These are phyloP conservation scores for Elmis aenea DNA, from an alignment of 2,888 invertebrate genomes.

Conservation along the genomic window DNA sequence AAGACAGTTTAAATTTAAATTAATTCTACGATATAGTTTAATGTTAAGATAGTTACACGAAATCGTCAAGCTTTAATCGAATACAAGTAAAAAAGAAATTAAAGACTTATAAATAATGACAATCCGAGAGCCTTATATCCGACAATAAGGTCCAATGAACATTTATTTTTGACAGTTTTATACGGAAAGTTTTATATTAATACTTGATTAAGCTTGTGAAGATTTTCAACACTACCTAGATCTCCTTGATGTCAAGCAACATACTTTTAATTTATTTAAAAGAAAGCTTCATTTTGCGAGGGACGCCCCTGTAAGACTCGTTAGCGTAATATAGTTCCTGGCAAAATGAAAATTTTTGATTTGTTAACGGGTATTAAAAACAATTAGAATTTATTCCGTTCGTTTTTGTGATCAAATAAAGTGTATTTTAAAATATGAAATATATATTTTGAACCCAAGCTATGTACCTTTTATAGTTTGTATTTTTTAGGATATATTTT, in stretches of 20 bases:
- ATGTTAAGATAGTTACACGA: too few relatives aligned
- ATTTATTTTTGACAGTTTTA: slow-evolving; percentile 8
- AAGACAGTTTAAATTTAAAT: slow-evolving; percentile 14
- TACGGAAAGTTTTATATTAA: slow-evolving; percentile 13
- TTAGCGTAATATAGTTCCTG: slow-evolving; percentile 16
- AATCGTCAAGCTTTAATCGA: slow-evolving; percentile 35
- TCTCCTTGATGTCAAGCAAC: slow-evolving; percentile 28
- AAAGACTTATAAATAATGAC: slow-evolving; percentile 20
- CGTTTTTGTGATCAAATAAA: slow-evolving; percentile 43
- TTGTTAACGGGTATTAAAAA: slow-evolving; percentile 46
- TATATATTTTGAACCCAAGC: slow-evolving; percentile 35
- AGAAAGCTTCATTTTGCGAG: slow-evolving; percentile 13
- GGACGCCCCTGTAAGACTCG: slow-evolving; percentile 2
- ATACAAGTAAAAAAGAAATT: too few relatives aligned
- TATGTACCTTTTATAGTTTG: slow-evolving; percentile 41
- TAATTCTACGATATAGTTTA: too few relatives aligned
- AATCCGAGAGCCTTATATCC: slow-evolving; percentile 20
- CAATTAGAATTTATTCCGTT: slow-evolving; percentile 45
- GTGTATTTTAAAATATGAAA: slow-evolving; percentile 40
- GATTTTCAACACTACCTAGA: slow-evolving; percentile 23
- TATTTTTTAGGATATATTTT: slow-evolving; percentile 40
- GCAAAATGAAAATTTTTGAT: slow-evolving; percentile 21
- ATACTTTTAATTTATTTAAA: slow-evolving; percentile 15
- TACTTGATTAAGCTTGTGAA: slow-evolving; percentile 7
- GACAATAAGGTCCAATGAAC: slow-evolving; percentile 23